phyloP scores from a whole-genome alignment of 2,888 invertebrate genomes.

The Cephus spinipes region DNA sequence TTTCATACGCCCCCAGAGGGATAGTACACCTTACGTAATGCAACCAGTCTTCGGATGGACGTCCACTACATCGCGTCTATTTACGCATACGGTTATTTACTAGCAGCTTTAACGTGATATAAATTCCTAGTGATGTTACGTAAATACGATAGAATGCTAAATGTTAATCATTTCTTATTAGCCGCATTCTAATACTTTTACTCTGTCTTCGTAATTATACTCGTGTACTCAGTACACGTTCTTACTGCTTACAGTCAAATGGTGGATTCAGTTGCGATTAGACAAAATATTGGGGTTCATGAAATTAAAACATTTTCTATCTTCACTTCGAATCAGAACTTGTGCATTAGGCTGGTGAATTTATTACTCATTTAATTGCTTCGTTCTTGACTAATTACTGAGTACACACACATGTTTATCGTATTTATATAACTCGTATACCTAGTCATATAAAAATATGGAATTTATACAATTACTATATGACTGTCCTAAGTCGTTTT shows the following conservation, averaged over 20 bases:
- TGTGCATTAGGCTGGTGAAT: background rate
- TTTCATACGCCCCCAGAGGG: slow-evolving; percentile 39
- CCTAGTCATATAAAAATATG: background rate
- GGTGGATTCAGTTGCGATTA: background rate
- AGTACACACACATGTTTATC: background rate
- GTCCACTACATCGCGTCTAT: slow-evolving; percentile 11
- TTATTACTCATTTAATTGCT: background rate
- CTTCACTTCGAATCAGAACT: background rate
- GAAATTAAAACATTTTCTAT: background rate
- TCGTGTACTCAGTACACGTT: background rate
- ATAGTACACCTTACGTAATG: slow-evolving; percentile 41
- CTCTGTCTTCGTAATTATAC: background rate
- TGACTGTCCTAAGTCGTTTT: background rate
- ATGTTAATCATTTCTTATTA: background rate
- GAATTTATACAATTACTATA: background rate
- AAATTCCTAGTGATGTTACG: background rate
- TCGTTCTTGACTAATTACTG: background rate
- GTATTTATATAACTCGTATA: background rate
- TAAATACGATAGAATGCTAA: background rate
- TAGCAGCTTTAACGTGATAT: background rate
- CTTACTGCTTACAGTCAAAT: background rate
- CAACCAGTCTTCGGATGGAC: slow-evolving; percentile 33
- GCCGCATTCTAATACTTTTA: background rate
- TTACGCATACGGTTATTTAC: background rate
- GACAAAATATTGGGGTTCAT: background rate